Evolutionary conservation across 2,797 vertebrate species (phyloP), one percentile per base, ranked within the genome.

Genomic region (Bufotes viridis): DNA sequence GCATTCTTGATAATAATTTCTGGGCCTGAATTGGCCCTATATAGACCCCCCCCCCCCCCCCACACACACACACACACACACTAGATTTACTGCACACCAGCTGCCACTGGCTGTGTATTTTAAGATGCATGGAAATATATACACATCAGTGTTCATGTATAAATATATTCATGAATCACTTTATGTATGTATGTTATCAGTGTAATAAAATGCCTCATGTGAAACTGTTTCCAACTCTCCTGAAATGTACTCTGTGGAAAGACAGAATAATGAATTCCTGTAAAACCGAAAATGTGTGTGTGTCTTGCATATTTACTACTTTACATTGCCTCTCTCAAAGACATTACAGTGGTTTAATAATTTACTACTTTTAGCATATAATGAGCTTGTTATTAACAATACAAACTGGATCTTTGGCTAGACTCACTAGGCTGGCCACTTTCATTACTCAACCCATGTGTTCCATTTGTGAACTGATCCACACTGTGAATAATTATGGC

Each of bases 371-470:
- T 79, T 60, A 87, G 53, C 58, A 91, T 91, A 78, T 18, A 49
- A 90, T 57, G 81, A 90, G 90, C 91, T 91, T 92, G 90, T 91
- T 82, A 90, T 88, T 91, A 88, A 24, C 78, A 92, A 86, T 88
- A 90, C 49, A 20, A 84, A 63, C 91, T 78, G 83, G 85, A 90
- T 90, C 83, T 84, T 80, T 85, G 42, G 34, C 74, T 91, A 81
- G 78, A 91, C 86, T 29, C 67, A 84, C 29, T 57, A 60, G 70
- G 51, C 55, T 85, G 74, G 85, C 85, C 49, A 6, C 69, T 81
- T 78, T 92, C 90, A 60, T 89, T 90, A 81, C 87, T 92, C 75
- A 85, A 0, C 91, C 58, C 81, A 53, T 78, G 67, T 81, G 34
- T 20, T 78, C 82, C 87, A 20, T 55, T 93, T 90, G 81, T 82